These are phyloP conservation scores for Coregonus ussuriensis DNA, from an alignment of 2,797 vertebrate species.

Conservation along the genomic window DNA sequence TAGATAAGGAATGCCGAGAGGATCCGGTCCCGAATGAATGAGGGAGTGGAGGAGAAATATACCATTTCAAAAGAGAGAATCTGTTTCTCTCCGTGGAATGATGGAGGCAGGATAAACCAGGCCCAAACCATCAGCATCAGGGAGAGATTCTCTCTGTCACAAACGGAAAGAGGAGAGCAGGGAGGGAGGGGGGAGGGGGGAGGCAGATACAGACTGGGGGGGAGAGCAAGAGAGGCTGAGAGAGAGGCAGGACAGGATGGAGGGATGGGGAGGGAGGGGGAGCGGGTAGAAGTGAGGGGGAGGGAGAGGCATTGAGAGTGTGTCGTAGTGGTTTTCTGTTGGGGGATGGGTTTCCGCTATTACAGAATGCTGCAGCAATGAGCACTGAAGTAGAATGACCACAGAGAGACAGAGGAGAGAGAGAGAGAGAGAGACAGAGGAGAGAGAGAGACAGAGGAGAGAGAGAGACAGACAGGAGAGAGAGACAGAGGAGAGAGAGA, in stretches of 20 bases:
- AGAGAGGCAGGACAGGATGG: not conserved
- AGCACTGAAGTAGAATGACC: conserved; percentile 15
- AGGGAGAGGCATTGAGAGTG: not conserved
- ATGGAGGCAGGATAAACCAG: conserved; percentile 30
- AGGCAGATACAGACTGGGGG: not conserved
- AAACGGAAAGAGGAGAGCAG: not conserved
- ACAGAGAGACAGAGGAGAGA: not conserved
- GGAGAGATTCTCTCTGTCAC: conserved; percentile 22
- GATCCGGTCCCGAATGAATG: conserved; percentile 5
- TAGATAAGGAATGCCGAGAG: conserved; percentile 18
- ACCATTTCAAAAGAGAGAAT: not conserved
- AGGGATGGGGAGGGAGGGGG: not conserved
- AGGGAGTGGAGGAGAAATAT: conserved; percentile 6
- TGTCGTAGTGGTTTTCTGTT: not conserved
- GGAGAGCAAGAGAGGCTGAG: not conserved
- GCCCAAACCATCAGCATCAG: conserved; percentile 33
- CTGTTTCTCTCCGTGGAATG: conserved; percentile 27
- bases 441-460: too few species aligned
- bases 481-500: too few species aligned
- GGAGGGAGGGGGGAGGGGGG: not conserved
- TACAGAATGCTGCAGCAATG: conserved; percentile 10
- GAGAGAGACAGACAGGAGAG: too few species aligned
- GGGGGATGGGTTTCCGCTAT: not conserved
- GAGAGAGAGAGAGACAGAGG: not conserved
- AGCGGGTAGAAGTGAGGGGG: not conserved